Evolutionary conservation across 1,140 invertebrate species (phyloP), one percentile per base, ranked within the genome.

Genomic region (Pantala flavescens): DNA sequence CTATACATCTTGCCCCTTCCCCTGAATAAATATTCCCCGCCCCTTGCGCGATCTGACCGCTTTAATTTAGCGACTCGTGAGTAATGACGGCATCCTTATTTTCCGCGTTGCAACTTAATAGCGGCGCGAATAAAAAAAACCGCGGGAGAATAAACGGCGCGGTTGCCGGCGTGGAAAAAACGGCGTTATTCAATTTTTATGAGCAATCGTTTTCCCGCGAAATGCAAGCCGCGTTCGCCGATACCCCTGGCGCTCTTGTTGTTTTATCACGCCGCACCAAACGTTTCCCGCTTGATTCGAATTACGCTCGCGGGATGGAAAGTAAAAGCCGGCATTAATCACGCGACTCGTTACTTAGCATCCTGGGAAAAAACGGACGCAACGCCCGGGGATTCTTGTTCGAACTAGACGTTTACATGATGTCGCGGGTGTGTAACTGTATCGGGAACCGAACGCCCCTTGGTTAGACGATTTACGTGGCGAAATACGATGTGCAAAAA

Each of bases 111-210:
- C 49, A 63, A 63, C 49, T 63, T 63, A 63, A 63, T 63, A 63
- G 49, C 14, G 49, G 49, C 49, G 49, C n/a, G n/a, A n/a, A n/a
- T n/a, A n/a, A 12, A 63, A 19, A 21, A 36, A 36, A 36, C 2
- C 28, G 28, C 9, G 28, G 9, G 9, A 2, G 28, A 36, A 36
- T 36, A 36, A 36, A 36, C 28, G 49, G 49, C 3, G n/a, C 49
- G 49, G 49, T 12, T 3, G 49, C 28, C 49, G 49, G 49, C 49
- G 43, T 16, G 16, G 43, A 21, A 63, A 21, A 63, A 63, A 16
- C 9, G 28, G 49, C 49, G 49, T 63, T 63, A 63, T 63, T 63
- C 49, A 63, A 63, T 63, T 63, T 63, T 63, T 63, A 63, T 63
- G 49, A 63, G 49, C 49, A 63, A 63, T 63, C 49, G 12, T 63